phyloP scores from a whole-genome alignment of 2,797 vertebrate species.

The Selene dorsalis region DNA sequence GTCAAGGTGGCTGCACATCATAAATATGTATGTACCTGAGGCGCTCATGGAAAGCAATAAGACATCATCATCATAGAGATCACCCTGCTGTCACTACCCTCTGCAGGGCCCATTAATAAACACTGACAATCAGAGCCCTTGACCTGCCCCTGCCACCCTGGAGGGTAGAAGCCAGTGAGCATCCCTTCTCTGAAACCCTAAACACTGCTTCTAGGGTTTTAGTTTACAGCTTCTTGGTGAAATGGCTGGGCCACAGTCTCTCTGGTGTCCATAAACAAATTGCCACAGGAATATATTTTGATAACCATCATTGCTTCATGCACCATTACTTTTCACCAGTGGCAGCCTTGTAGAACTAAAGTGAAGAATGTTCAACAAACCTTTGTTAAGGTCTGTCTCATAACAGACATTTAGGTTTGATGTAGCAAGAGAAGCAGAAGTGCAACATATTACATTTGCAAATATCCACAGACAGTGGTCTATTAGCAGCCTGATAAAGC shows the following conservation, averaged over 20 bases:
- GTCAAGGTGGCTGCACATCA: conserved; percentile 77
- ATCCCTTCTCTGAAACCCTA: conserved; percentile 15
- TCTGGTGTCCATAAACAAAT: conserved; percentile 12
- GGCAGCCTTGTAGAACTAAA: neutral
- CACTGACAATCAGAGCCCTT: conserved; percentile 81
- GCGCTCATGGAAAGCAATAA: conserved; percentile 83
- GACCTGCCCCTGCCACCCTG: conserved; percentile 78
- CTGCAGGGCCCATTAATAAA: conserved; percentile 82
- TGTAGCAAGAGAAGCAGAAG: neutral
- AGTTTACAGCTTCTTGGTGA: conserved; percentile 37
- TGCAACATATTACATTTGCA: neutral
- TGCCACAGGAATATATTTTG: conserved; percentile 12
- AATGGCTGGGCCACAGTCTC: neutral
- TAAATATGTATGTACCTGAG: conserved; percentile 85
- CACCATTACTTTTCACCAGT: neutral
- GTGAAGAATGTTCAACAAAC: conserved; percentile 5
- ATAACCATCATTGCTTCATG: conserved; percentile 27
- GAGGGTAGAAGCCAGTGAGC: conserved; percentile 40
- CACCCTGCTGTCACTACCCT: conserved; percentile 78
- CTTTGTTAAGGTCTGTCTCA: neutral
- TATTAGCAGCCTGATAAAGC: conserved; percentile 3
- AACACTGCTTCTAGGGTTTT: conserved; percentile 27
- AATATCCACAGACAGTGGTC: conserved; percentile 8
- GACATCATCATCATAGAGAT: conserved; percentile 83
- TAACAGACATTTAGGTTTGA: neutral